Base-by-base conservation (phyloP, 2,888 invertebrate species). In the Boloria euphrosyne region DNA sequence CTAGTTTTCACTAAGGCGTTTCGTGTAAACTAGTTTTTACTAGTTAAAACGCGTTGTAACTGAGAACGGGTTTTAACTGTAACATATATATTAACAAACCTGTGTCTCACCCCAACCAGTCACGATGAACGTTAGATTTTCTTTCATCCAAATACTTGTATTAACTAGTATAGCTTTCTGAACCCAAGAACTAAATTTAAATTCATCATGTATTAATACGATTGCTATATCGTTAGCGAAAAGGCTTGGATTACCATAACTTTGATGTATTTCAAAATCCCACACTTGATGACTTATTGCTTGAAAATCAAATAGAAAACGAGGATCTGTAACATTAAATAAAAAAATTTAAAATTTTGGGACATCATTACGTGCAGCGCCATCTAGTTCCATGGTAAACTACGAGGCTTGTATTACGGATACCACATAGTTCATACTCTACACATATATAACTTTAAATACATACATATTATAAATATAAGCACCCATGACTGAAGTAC, bases 61-160 rank as follows among this genome's bases (percentile, higher is more conserved):
- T n/a, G n/a, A n/a, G n/a, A n/a, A n/a, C n/a, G n/a, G n/a, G n/a
- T n/a, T n/a, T n/a, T n/a, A n/a, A n/a, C n/a, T n/a, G n/a, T n/a
- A n/a, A n/a, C n/a, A n/a, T n/a, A 22, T 22, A 22, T 22, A 22
- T 22, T n/a, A 47, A 38, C 46, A 50, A 68, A 80, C 83, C 76
- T 76, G 60, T 51, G 71, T 73, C 54, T 75, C 74, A 18, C 82
- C 82, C 83, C 83, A 83, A 5, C 83, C 83, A 4, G 76, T 74
- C n/a, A 76, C 82, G n/a, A 69, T 62, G 62, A 83, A 78, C 0
- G 61, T 73, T 69, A 78, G 78, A 4, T 72, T 75, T 50, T 76
- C 75, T 6, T 70, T 74, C 79, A 79, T 78, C 79, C 80, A 82
- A 0, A 46, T 22, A 13, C 70, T 62, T 18, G 69, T 76, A 51